Evolutionary conservation across 2,888 invertebrate species (phyloP), one percentile per base, ranked within the genome.

Genomic region (Cerastoderma edule): DNA sequence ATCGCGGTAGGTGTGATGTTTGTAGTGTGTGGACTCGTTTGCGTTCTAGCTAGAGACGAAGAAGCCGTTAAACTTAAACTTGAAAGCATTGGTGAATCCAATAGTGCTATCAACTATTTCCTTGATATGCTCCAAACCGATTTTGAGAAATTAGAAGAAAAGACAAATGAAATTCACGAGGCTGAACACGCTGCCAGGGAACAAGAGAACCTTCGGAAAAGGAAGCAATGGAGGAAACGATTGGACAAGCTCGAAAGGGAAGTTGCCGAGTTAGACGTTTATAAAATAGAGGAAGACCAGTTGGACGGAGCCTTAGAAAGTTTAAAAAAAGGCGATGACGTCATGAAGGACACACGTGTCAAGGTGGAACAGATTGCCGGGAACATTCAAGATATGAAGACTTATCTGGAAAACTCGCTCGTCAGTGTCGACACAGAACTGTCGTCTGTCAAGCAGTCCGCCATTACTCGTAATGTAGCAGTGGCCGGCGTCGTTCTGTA

Each of bases 401-500:
- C 22, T 35, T 39, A 39, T 22, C 13, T 66, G 48, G 66, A 50
- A 8, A 33, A 50, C 10, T 46, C 56, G 4, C 16, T 68, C 22
- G 46, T 46, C 28, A 57, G n/a, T 27, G 56, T 65, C 39, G 53
- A 63, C 10, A 53, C 35, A 16, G 30, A 24, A 22, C 57, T 72
- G 3, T 19, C 22, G 24, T 24, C 50, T 19, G 68, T 74, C 16
- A 63, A 68, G 39, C 13, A 63, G 27, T 65, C 69, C n/a, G 74
- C 74, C 2, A 30, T 56, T 27, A 50, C 69, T 16, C 46, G 74
- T 16, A 75, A 75, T 35, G 65, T 57, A 10, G 24, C 63, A 19
- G 65, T 75, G n/a, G 57, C 66, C 10, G 74, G 74, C 10, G 74
- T 69, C 50, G 48, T 69, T 16, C 35, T 54, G 19, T 67, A 77